Conservation (phyloP, 2,113 vertebrate genomes). For the Hemicordylus capensis region DNA sequence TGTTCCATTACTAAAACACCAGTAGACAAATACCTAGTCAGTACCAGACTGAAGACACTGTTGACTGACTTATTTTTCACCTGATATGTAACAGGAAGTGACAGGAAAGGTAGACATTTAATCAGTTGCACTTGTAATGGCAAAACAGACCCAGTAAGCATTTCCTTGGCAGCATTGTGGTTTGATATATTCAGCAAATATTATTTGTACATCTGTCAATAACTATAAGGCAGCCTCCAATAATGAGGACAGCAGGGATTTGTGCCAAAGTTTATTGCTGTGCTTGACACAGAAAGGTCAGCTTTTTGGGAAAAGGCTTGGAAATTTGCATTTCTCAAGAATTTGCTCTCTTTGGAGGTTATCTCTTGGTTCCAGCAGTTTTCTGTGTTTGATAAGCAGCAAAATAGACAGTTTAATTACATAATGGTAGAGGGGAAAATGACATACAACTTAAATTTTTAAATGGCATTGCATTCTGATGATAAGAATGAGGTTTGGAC, state of each 20-base stretch:
- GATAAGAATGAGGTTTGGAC: constrained; percentile 79
- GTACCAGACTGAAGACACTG: constrained; percentile 13
- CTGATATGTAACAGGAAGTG: constrained; percentile 59
- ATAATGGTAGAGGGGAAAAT: constrained; percentile 37
- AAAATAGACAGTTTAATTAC: constrained; percentile 64
- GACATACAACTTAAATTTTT: constrained; percentile 69
- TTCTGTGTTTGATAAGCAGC: constrained; percentile 70
- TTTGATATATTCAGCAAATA: constrained; percentile 63
- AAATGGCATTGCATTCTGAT: constrained; percentile 62
- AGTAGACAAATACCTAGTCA: background rate
- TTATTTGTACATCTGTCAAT: constrained; percentile 73
- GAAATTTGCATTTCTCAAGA: constrained; percentile 72
- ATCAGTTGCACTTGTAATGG: constrained; percentile 57
- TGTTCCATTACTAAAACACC: constrained; percentile 15
- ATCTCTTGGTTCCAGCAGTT: constrained; percentile 77
- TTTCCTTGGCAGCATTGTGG: constrained; percentile 51
- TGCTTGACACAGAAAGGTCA: constrained; percentile 66
- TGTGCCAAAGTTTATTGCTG: constrained; percentile 47
- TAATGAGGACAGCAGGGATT: constrained; percentile 66
- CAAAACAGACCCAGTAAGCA: constrained; percentile 59
- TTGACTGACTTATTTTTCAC: constrained; percentile 50
- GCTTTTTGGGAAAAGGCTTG: constrained; percentile 48
- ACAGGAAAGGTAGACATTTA: constrained; percentile 57
- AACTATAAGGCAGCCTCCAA: constrained; percentile 52
- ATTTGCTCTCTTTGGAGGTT: constrained; percentile 62